A percentile compares a stretch with the other conserved stretches of the same genome.
These are phyloP conservation scores for Myripristis murdjan DNA, from an alignment of 2,797 vertebrate genomes.

Conservation along the genomic window DNA sequence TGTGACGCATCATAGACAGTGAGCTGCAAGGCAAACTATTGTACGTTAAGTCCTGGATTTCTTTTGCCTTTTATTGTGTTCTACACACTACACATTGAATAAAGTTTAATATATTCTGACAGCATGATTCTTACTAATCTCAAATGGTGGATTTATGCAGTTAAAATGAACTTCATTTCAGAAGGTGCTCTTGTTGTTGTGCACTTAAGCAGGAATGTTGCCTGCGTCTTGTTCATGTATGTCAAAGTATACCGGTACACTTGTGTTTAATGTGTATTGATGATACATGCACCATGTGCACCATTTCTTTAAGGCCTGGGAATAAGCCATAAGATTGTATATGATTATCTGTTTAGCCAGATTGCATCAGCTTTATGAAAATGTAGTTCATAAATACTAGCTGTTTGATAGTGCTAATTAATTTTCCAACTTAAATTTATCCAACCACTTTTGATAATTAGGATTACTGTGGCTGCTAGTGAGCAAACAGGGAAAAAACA, in stretches of 20 bases:
- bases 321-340: no score
- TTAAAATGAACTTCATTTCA: neutral
- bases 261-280: neutral
- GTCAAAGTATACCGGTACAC: slow-evolving; percentile 3
- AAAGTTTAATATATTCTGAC: neutral
- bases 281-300: neutral
- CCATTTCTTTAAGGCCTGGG: neutral
- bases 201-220: neutral
- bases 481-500: slow-evolving; percentile 11
- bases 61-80: no score
- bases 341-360: no score
- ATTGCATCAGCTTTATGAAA: neutral
- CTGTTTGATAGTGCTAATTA: no score
- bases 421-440: no score
- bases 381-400: no score
- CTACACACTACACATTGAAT: neutral
- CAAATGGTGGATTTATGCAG: neutral
- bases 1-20: neutral
- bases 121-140: neutral
- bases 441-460: neutral
- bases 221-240: neutral
- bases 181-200: neutral
- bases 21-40: no score
- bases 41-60: no score
- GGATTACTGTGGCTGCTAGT: neutral